Evolutionary conservation across 92 coral and sea anemone species (phyloP), one percentile per base, ranked within the genome.

Genomic region (Porites cylindrica): DNA sequence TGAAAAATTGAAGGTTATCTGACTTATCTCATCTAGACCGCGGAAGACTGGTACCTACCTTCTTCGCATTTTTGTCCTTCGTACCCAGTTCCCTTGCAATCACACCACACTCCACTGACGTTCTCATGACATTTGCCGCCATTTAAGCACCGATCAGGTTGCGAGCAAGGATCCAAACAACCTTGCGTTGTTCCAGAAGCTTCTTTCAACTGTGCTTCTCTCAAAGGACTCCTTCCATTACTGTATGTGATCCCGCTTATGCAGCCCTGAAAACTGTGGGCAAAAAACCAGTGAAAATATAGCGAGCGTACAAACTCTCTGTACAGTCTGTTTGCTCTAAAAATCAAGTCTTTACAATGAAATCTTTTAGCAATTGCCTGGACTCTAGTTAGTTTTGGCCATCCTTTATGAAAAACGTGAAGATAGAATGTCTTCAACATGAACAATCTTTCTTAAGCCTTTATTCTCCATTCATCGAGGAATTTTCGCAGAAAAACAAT

Each of bases 1-100:
- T 19, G 1, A 24, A 20, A 74, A 51, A n/a, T 50, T 1, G 21
- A 19, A 1, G 10, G 23, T 47, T 1, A 14, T 19, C 17, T 17
- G 1, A 18, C 11, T 17, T 1, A 14, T 19, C 17, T 17, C 4
- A 18, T 10, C 43, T 16, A 24, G 50, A 12, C 72, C 47, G 10
- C 8, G 8, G 10, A 17, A 50, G 60, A n/a, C 77, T 72, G 77
- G 82, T 64, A 56, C 94, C 85, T 74, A 95, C 98, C 93, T 91
- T 79, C 75, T 10, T 91, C 82, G 79, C 98, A 95, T 64, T 88
- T 75, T 8, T 53, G 66, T 8, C 98, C 98, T 72, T 95, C 94
- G 80, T 93, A 95, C 54, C 98, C 96, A 83, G 92, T 93, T 51
- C 95, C 98, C 71, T 73, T 70, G 88, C 98, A 95, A 65, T 95